A percentile compares a stretch with the other conserved stretches of the same genome.
phyloP scores from a whole-genome alignment of 2,797 vertebrate genomes.

The Gadopsis bispinosus region DNA sequence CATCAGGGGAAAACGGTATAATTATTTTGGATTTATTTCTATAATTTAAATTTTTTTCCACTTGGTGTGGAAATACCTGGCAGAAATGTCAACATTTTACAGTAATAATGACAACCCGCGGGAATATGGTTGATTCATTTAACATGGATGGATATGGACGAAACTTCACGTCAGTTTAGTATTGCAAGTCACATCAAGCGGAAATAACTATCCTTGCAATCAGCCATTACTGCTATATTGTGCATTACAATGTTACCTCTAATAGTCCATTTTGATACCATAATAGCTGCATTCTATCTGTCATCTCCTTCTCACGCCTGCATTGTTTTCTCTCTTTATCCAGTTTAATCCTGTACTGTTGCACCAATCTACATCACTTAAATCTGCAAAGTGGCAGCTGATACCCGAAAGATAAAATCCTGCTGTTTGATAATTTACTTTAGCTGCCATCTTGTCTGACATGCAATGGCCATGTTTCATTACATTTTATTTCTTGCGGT shows the following conservation, averaged over 20 bases:
- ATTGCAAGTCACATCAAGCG: conserved; percentile 48
- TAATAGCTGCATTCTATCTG: conserved; percentile 15
- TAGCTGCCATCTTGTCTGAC: neutral
- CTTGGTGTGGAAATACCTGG: conserved; percentile 39
- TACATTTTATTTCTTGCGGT: neutral
- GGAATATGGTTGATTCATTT: conserved; percentile 56
- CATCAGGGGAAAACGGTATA: neutral
- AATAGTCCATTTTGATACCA: conserved; percentile 25
- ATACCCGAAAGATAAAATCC: neutral
- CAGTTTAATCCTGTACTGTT: neutral
- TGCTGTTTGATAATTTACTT: neutral
- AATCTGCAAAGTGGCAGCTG: conserved; percentile 10
- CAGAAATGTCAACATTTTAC: conserved; percentile 35
- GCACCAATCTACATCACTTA: neutral
- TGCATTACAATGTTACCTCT: conserved; percentile 21
- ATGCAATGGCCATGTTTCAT: neutral
- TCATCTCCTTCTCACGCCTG: conserved; percentile 12
- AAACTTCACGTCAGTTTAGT: conserved; percentile 61
- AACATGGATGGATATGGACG: conserved; percentile 55
- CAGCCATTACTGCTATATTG: conserved; percentile 43
- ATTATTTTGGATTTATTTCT: conserved; percentile 19
- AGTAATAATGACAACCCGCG: conserved; percentile 42
- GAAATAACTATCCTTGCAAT: conserved; percentile 50
- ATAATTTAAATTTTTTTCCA: conserved; percentile 16
- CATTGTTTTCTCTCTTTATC: conserved; percentile 14